Percentiles rank a stretch among this genome's conserved stretches.
phyloP scores from a whole-genome alignment of 2,797 vertebrate species.

The Ambastaia sidthimunki region DNA sequence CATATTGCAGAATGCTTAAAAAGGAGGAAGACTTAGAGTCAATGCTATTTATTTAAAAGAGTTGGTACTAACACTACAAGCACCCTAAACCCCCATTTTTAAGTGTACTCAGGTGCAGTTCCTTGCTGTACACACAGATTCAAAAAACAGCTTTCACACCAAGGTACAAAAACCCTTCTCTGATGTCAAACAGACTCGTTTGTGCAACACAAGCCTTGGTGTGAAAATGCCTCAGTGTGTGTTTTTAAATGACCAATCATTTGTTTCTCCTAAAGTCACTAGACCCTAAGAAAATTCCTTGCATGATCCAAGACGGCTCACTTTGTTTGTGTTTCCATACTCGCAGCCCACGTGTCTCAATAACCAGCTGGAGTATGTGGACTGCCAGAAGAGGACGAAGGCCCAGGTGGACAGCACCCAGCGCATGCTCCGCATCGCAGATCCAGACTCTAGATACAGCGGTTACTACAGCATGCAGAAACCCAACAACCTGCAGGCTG shows the following conservation, averaged over 20 bases:
- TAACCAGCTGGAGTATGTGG: constrained; percentile 88
- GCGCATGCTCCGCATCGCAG: constrained; percentile 88
- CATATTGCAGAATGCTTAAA: no score
- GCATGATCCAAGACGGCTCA: neutral
- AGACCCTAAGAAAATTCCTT: neutral
- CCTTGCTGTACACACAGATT: no score
- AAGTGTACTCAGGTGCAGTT: no score
- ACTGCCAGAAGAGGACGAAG: constrained; percentile 88
- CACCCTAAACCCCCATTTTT: no score
- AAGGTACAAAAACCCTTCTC: neutral
- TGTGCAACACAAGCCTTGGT: neutral
- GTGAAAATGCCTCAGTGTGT: neutral
- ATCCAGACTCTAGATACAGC: constrained; percentile 89
- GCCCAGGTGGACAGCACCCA: constrained; percentile 86
- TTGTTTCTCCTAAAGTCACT: neutral
- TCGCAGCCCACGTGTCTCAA: constrained; percentile 85
- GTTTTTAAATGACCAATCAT: no score
- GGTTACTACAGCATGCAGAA: constrained; percentile 94
- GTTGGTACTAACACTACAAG: no score
- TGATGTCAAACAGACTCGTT: neutral
- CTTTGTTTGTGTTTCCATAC: constrained; percentile 17
- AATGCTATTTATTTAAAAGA: no score
- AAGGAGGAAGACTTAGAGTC: no score
- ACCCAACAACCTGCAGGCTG: constrained; percentile 87
- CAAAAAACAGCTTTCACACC: neutral